Percentiles rank a stretch among this genome's conserved stretches.
These are phyloP conservation scores for Platichthys flesus DNA, from an alignment of 2,113 vertebrate species.

Conservation along the genomic window DNA sequence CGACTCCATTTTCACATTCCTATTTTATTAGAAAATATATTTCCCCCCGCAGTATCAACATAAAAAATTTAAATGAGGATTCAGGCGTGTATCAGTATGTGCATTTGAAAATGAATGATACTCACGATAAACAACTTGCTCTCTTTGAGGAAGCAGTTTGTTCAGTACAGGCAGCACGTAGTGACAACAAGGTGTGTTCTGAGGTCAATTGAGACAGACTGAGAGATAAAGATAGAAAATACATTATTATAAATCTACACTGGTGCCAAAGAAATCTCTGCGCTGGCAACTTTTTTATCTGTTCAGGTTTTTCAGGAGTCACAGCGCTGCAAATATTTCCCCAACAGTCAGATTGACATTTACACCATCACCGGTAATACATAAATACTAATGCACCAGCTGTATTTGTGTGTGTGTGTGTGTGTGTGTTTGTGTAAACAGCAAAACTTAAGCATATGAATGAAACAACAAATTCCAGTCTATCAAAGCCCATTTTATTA, in stretches of 20 bases:
- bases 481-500: too few relatives aligned
- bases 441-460: too few relatives aligned
- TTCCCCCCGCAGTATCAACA: not conserved
- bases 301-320: too few relatives aligned
- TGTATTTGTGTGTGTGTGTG: too few relatives aligned
- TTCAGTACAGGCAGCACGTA: not conserved
- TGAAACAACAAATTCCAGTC: too few relatives aligned
- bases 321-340: not conserved
- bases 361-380: not conserved
- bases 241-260: too few relatives aligned
- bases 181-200: not conserved
- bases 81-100: not conserved
- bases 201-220: not conserved
- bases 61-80: not conserved
- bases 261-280: not conserved
- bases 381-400: not conserved
- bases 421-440: too few relatives aligned
- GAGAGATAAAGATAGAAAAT: too few relatives aligned
- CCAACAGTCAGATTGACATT: not conserved
- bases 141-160: not conserved
- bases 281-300: not conserved
- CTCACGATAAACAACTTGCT: not conserved
- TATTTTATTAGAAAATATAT: not conserved
- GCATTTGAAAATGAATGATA: not conserved
- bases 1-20: not conserved